Conservation (phyloP, 2,888 invertebrate genomes). For the Coelogynopora nodosa region DNA sequence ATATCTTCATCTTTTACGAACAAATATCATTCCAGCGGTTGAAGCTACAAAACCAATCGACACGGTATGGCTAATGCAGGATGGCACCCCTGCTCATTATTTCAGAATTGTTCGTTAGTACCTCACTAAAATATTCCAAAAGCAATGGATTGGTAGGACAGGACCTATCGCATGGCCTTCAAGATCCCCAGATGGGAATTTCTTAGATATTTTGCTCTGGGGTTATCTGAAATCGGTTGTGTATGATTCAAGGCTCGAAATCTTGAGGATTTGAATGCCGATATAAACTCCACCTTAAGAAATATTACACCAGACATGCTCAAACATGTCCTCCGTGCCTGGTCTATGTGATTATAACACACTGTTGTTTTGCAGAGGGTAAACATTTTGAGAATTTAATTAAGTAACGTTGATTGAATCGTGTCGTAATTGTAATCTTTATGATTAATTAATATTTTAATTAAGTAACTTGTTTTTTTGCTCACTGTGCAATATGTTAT, state of each 20-base stretch:
- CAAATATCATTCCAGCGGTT: constrained; percentile 15
- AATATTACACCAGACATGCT: neutral
- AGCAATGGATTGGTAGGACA: too few species aligned
- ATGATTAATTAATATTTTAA: neutral
- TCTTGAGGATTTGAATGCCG: neutral
- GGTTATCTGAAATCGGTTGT: too few species aligned
- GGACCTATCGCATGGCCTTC: too few species aligned
- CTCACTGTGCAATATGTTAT: neutral
- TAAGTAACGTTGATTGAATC: neutral
- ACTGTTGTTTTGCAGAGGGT: neutral
- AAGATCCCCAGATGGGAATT: neutral
- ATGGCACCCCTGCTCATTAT: too few species aligned
- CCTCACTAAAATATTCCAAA: too few species aligned
- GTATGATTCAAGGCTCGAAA: neutral
- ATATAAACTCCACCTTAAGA: neutral
- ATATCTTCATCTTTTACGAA: constrained; percentile 36
- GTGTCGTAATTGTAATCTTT: neutral
- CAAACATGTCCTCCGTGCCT: neutral
- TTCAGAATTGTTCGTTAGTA: too few species aligned
- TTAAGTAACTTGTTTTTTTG: neutral
- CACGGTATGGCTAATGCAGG: neutral
- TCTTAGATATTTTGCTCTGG: neutral
- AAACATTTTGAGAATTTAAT: neutral
- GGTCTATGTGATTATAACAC: neutral
- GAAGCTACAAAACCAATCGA: neutral